Conservation (phyloP, 2,888 invertebrate genomes). For the Caenorhabditis doughertyi region DNA sequence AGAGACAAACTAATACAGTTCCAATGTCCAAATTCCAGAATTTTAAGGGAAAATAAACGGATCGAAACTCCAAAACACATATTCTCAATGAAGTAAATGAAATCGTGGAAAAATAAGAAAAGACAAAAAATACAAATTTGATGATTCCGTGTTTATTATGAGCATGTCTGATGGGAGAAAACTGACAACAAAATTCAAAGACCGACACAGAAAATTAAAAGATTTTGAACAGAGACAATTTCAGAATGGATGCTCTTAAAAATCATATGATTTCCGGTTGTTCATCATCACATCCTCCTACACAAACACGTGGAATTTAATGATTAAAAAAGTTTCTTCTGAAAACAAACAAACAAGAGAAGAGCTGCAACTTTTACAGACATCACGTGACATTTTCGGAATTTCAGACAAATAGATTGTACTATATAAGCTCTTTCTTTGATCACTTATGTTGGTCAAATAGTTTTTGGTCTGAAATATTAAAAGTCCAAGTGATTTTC, state of each 20-base stretch:
- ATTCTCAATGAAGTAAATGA: neutral
- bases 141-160: neutral
- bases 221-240: neutral
- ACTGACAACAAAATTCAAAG: neutral
- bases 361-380: constrained; percentile 2
- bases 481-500: neutral
- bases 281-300: constrained; percentile 13
- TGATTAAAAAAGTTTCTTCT: neutral
- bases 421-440: neutral
- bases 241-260: neutral
- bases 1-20: constrained; percentile 24
- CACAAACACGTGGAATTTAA: constrained; percentile 14
- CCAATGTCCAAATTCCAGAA: constrained; percentile 14
- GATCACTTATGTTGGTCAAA: too few relatives aligned
- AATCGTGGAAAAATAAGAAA: neutral
- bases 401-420: constrained; percentile 17
- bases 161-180: neutral
- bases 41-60: neutral
- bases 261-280: constrained; percentile 24
- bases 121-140: neutral
- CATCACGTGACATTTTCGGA: constrained; percentile 20
- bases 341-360: constrained; percentile 10
- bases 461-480: neutral
- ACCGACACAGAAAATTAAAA: neutral
- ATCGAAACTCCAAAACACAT: constrained; percentile 16